Conservation (phyloP, 2,113 vertebrate species). For the Leiothrix lutea region DNA sequence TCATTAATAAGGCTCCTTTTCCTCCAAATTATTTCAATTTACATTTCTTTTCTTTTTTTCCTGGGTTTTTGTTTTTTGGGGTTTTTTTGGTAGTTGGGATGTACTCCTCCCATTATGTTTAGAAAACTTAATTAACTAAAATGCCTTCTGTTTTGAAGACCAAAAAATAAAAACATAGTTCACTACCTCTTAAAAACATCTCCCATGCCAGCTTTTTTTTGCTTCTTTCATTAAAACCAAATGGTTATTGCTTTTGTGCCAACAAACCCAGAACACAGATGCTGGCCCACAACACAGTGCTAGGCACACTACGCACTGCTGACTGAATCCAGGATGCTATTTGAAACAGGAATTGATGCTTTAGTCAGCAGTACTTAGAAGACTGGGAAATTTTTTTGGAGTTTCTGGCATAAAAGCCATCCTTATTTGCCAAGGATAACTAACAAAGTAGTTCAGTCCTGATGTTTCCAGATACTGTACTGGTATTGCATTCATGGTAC, state of each 20-base stretch:
- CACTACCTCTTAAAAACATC: neutral
- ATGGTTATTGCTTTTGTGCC: neutral
- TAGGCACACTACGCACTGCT: neutral
- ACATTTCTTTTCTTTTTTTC: neutral
- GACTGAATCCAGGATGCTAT: neutral
- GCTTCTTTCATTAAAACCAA: slow-evolving; percentile 3
- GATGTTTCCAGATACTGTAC: neutral
- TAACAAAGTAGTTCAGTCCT: neutral
- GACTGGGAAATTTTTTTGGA: neutral
- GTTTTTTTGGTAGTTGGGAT: neutral
- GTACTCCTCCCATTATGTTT: neutral
- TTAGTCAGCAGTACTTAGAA: neutral
- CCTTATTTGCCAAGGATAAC: neutral
- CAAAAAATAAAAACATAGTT: slow-evolving; percentile 12
- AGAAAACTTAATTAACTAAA: slow-evolving; percentile 17
- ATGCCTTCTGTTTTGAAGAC: neutral
- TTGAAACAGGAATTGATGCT: neutral
- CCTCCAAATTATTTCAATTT: neutral
- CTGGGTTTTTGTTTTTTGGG: neutral
- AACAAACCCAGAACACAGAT: neutral
- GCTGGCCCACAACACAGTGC: neutral
- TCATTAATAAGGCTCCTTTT: neutral
- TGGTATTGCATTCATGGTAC: neutral
- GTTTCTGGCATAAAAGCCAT: neutral
- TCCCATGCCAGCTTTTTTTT: neutral